Evolutionary conservation across 2,113 vertebrate species (phyloP).

Genomic region (Seriola rivoliana): DNA sequence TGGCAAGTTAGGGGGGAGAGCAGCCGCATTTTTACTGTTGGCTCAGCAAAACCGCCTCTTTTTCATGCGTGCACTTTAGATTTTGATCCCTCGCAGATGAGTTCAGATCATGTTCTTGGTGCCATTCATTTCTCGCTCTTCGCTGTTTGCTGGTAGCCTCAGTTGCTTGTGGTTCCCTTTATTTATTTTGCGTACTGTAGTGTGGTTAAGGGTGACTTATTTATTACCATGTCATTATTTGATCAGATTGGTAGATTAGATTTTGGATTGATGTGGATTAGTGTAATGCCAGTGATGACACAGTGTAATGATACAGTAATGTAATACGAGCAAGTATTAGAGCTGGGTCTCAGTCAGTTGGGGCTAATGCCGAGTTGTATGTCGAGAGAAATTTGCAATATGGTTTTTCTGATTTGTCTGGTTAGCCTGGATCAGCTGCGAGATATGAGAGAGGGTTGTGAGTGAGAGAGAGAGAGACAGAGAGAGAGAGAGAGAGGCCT

Average conservation of each 20-base stretch:
- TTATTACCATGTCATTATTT: constrained; percentile 46
- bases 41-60: constrained; percentile 26
- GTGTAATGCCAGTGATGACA: constrained; percentile 38
- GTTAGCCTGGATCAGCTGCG: constrained; percentile 67
- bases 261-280: constrained; percentile 43
- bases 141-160: background rate
- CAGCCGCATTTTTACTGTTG: constrained; percentile 50
- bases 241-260: constrained; percentile 48
- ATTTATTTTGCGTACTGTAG: background rate
- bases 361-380: constrained; percentile 28
- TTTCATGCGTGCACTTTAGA: constrained; percentile 23
- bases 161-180: background rate
- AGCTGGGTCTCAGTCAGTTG: constrained; percentile 20
- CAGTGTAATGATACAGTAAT: constrained; percentile 12
- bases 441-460: constrained; percentile 51
- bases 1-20: constrained; percentile 55
- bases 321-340: constrained; percentile 1
- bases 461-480: constrained; percentile 43
- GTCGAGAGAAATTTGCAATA: constrained; percentile 58
- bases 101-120: constrained; percentile 23
- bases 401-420: constrained; percentile 68
- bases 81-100: constrained; percentile 54
- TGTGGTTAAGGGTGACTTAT: constrained; percentile 12
- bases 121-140: constrained; percentile 2
- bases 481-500: constrained; percentile 50